Evolutionary conservation across 2,113 vertebrate genomes (phyloP).

Genomic region (Poicephalus gulielmi): DNA sequence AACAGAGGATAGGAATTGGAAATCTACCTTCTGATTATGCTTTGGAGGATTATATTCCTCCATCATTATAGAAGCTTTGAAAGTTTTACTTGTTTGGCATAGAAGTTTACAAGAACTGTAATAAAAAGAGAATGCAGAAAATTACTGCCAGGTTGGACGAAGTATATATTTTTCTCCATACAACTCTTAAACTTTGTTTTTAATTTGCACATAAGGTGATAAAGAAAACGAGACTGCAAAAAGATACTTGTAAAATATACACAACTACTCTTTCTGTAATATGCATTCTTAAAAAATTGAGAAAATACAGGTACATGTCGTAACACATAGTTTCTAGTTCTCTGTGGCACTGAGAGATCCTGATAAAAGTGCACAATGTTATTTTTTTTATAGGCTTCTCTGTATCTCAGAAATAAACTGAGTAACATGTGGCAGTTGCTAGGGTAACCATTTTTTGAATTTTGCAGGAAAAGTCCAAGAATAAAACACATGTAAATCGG

Average conservation of each 20-base stretch:
- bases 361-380: slow-evolving; percentile 1
- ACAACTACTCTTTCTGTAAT: not conserved
- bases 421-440: slow-evolving; percentile 66
- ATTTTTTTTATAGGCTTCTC: slow-evolving; percentile 32
- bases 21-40: not conserved
- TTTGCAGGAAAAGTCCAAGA: slow-evolving; percentile 60
- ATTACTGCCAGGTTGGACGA: not conserved
- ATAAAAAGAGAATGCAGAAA: not conserved
- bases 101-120: not conserved
- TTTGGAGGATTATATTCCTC: not conserved
- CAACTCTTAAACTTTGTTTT: not conserved
- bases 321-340: not conserved
- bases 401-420: slow-evolving; percentile 35
- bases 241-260: not conserved
- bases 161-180: not conserved
- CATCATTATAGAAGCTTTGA: not conserved
- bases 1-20: not conserved
- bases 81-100: not conserved
- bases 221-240: not conserved
- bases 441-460: slow-evolving; percentile 74
- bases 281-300: not conserved
- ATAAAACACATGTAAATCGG: slow-evolving; percentile 62
- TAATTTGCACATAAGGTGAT: not conserved
- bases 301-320: not conserved
- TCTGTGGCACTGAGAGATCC: not conserved